Percentiles rank a stretch among this genome's conserved stretches.
phyloP scores from a whole-genome alignment of 2,113 vertebrate genomes.

The Speoplatyrhinus poulsoni region DNA sequence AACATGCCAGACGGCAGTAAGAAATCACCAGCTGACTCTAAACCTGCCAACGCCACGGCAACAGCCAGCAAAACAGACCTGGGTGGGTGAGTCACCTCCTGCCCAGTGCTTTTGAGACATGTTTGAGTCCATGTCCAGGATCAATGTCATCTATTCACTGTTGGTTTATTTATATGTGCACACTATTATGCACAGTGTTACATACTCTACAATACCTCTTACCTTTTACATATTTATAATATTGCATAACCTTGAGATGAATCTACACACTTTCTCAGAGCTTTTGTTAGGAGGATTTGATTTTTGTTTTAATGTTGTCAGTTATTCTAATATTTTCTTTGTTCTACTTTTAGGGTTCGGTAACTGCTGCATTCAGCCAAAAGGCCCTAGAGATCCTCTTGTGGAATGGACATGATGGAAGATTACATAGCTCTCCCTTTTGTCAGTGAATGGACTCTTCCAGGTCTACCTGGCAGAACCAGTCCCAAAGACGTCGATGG shows the following conservation, averaged over 20 bases:
- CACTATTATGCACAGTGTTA: not conserved
- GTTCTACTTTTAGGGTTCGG: constrained; percentile 82
- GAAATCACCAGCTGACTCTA: constrained; percentile 48
- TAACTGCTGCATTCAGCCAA: constrained; percentile 88
- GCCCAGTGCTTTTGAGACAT: not conserved
- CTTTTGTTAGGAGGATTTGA: not conserved
- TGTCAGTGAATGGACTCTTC: constrained; percentile 38
- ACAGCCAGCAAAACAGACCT: constrained; percentile 55
- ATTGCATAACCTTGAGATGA: constrained; percentile 14
- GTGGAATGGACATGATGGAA: constrained; percentile 91
- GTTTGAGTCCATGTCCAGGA: not conserved
- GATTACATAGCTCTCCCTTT: constrained; percentile 33
- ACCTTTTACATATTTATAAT: not conserved
- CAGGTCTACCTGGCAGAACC: constrained; percentile 70
- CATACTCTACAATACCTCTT: not conserved
- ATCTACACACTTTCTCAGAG: not conserved
- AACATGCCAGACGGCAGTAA: constrained; percentile 46
- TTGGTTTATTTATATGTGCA: no score
- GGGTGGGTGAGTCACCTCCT: constrained; percentile 65
- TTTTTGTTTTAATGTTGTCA: not conserved
- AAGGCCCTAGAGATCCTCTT: constrained; percentile 87
- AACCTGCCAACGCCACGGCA: constrained; percentile 31
- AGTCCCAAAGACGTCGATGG: constrained; percentile 50
- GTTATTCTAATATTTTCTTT: not conserved
- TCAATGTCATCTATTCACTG: no score